Conservation (phyloP, 2,888 invertebrate species). For the Hermaeophaga mercurialis region DNA sequence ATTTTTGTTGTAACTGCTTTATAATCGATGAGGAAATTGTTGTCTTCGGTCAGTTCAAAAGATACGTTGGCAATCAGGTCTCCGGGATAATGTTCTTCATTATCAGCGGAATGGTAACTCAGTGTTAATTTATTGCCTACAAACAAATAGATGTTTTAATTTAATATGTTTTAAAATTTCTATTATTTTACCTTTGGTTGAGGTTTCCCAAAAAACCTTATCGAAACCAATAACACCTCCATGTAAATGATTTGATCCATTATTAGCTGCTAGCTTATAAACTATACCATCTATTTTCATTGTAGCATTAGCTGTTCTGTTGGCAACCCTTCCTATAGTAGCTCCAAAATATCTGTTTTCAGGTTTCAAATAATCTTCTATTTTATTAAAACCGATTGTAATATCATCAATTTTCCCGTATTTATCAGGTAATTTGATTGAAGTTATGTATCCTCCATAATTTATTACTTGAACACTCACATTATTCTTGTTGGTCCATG, state of each 20-base stretch:
- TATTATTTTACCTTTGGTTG: conserved; percentile 49
- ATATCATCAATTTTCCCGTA: conserved; percentile 75
- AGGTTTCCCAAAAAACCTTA: conserved; percentile 57
- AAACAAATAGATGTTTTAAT: conserved; percentile 59
- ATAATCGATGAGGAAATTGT: conserved; percentile 77
- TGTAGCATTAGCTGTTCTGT: conserved; percentile 74
- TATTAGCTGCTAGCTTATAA: conserved; percentile 74
- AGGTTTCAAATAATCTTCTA: conserved; percentile 66
- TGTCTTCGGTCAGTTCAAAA: conserved; percentile 74
- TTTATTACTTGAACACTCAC: conserved; percentile 69
- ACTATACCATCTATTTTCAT: conserved; percentile 71
- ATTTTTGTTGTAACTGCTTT: conserved; percentile 76
- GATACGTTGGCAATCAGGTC: conserved; percentile 71
- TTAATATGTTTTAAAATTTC: too few relatives aligned
- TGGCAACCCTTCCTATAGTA: conserved; percentile 84
- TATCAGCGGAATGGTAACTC: conserved; percentile 76
- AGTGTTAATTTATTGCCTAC: conserved; percentile 68
- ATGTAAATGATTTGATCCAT: conserved; percentile 74
- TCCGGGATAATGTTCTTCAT: conserved; percentile 90
- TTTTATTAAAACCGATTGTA: conserved; percentile 79
- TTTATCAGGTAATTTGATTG: conserved; percentile 75
- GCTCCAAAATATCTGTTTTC: conserved; percentile 68
- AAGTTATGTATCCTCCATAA: conserved; percentile 82
- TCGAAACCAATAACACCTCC: conserved; percentile 87
- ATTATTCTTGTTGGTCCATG: conserved; percentile 68